Evolutionary conservation across 2,113 vertebrate genomes (phyloP).

Genomic region (Amia ocellicauda): DNA sequence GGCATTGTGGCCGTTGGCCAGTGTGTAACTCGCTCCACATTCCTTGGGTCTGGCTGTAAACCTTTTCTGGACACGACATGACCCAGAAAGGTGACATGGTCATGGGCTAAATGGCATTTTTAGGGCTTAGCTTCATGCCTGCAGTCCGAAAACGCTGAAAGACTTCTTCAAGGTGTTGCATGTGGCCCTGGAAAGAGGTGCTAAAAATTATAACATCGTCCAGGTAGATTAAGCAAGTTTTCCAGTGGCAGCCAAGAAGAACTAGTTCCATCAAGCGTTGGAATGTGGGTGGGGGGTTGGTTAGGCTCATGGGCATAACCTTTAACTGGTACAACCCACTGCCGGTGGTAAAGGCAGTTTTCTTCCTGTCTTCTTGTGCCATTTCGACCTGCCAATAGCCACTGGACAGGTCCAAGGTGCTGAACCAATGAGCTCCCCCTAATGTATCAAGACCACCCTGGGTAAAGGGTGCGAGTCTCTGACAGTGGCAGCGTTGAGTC

Average conservation of each 20-base stretch:
- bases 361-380: slow-evolving; percentile 11
- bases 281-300: slow-evolving; percentile 24
- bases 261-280: slow-evolving; percentile 33
- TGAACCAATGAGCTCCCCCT: too few species aligned
- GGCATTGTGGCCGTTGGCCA: too few species aligned
- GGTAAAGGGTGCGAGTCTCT: slow-evolving; percentile 30
- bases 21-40: too few species aligned
- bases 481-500: slow-evolving; percentile 27
- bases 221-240: slow-evolving; percentile 10
- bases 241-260: slow-evolving; percentile 22
- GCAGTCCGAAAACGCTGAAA: too few species aligned
- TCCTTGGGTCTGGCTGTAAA: too few species aligned
- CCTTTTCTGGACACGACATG: too few species aligned
- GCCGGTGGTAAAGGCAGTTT: slow-evolving; percentile 27
- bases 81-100: too few species aligned
- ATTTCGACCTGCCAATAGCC: slow-evolving; percentile 26
- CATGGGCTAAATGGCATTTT: too few species aligned
- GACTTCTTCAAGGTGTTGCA: too few species aligned
- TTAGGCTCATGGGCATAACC: slow-evolving; percentile 26
- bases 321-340: slow-evolving; percentile 27
- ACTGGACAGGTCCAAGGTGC: slow-evolving; percentile 27
- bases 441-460: slow-evolving; percentile 25
- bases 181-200: background rate
- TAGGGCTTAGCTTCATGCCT: too few species aligned
- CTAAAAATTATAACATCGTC: slow-evolving; percentile 18